Conservation (phyloP, 1,140 invertebrate species). For the Papilio polytes region DNA sequence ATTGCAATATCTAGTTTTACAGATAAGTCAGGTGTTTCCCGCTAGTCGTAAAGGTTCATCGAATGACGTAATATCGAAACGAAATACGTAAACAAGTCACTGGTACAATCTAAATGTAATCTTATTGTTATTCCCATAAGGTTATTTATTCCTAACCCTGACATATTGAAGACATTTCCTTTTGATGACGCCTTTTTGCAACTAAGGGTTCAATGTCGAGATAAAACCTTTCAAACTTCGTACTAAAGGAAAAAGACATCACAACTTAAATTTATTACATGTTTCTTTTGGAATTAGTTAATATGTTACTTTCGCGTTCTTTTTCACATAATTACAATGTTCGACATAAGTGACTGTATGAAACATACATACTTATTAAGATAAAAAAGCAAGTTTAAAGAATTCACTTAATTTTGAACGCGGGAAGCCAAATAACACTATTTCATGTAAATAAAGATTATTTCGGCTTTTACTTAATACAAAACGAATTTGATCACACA, state of each 20-base stretch:
- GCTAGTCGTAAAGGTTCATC: neutral
- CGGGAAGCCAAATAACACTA: no score
- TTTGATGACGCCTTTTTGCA: neutral
- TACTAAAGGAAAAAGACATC: neutral
- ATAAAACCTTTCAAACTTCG: neutral
- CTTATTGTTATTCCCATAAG: neutral
- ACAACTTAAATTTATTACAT: neutral
- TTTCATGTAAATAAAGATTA: neutral
- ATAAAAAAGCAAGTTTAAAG: no score
- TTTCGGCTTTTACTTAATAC: no score
- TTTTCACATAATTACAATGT: no score
- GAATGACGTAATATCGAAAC: conserved; percentile 1
- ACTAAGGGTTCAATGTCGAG: conserved; percentile 3
- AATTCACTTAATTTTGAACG: no score
- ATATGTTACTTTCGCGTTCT: no score
- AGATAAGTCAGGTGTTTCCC: conserved; percentile 7
- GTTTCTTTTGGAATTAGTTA: no score
- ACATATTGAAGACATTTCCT: neutral
- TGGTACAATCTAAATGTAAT: neutral
- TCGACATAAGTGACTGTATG: neutral
- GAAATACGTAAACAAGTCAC: conserved; percentile 8
- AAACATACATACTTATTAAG: neutral
- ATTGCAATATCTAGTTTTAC: neutral
- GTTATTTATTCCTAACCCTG: neutral
- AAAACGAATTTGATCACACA: no score